Evolutionary conservation across 2,888 invertebrate genomes (phyloP).

Genomic region (Ceratothoa steindachneri): DNA sequence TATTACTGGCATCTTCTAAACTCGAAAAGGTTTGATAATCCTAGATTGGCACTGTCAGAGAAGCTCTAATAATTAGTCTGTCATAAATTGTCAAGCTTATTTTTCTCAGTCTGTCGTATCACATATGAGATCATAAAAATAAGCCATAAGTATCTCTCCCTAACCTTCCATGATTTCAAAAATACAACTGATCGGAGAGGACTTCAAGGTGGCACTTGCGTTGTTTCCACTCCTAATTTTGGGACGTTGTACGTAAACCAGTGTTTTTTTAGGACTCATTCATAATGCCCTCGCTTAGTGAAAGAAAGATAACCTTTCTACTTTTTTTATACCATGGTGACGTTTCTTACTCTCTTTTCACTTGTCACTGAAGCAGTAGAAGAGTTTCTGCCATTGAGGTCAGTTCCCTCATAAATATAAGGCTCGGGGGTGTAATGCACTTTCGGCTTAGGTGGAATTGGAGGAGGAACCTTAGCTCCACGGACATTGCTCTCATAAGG

Average conservation of each 20-base stretch:
- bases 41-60: neutral
- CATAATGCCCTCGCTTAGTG: neutral
- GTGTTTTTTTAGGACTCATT: neutral
- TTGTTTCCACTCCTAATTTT: too few species aligned
- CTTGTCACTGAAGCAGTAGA: constrained; percentile 33
- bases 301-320: neutral
- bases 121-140: neutral
- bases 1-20: constrained; percentile 2
- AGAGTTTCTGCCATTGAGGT: constrained; percentile 27
- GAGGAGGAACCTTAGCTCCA: constrained; percentile 39
- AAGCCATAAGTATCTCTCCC: neutral
- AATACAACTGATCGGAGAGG: too few species aligned
- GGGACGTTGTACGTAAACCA: too few species aligned
- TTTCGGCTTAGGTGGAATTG: constrained; percentile 46
- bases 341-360: constrained; percentile 43
- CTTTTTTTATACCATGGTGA: constrained; percentile 41
- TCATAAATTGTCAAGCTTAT: neutral
- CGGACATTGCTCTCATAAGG: constrained; percentile 29
- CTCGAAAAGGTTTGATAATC: neutral
- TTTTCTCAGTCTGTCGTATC: neutral
- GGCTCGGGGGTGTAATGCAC: constrained; percentile 42
- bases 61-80: neutral
- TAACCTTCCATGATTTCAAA: too few species aligned
- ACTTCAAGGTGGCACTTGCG: too few species aligned
- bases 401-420: constrained; percentile 27